Evolutionary conservation across 35 echinoderm and acorn worm species (phyloP), one percentile per base, ranked within the genome.

Genomic region (Chiridota heheva): DNA sequence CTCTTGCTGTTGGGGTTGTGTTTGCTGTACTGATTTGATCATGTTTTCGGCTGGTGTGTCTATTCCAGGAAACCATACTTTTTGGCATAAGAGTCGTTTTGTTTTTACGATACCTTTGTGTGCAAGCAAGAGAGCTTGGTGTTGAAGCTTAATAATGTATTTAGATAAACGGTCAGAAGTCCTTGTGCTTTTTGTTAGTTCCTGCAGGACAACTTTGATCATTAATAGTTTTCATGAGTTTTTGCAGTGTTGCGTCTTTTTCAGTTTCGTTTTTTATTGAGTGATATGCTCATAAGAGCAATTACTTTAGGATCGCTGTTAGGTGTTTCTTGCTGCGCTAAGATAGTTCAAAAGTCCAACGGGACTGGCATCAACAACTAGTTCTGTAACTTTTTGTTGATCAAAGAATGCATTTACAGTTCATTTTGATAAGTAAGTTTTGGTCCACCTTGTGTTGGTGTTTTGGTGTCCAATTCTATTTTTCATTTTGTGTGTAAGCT

Each of bases 321-420:
- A n/a, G 67, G 38, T 43, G 20, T 16, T 44, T 39, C 45, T 13
- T 27, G 33, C 66, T 88, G 85, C 17, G 76, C 38, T 10, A 88
- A 55, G 17, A 84, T 83, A 0, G 87, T 70, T 16, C 69, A 78
- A 12, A n/a, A 90, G 43, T 12, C 80, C 87, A 44, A 90, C 67
- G 12, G 79, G 68, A 57, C 87, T 90, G 4, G 79, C 82, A 63
- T 91, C 89, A 4, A 69, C 81, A 7, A 44, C 24, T 55, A 81
- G 5, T 60, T 86, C 73, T 1, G 74, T 91, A 18, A 58, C 36
- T 36, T 71, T 61, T 27, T 58, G 48, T 60, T 49, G 24, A 62
- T 80, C 75, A 55, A 67, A 86, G 40, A 61, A 86, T 62, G 75
- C 44, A 5, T 58, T 79, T 3, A 70, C 47, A 0, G 62, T 57